phyloP scores from a whole-genome alignment of 2,797 vertebrate genomes.

The Danio tinwini region DNA sequence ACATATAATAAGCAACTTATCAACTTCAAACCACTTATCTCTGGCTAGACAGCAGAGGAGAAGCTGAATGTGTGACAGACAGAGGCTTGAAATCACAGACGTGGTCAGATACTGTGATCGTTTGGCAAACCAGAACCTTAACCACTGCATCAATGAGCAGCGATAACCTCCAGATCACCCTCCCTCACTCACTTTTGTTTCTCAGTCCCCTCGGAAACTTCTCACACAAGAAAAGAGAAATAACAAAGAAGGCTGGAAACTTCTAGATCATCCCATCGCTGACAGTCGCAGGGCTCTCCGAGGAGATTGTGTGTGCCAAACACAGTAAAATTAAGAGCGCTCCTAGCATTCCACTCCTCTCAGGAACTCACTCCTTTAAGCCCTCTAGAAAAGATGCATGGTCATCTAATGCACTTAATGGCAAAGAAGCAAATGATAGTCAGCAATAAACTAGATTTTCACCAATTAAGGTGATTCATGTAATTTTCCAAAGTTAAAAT shows the following conservation, averaged over 20 bases:
- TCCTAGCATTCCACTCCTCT: conserved; percentile 35
- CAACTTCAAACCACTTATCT: background rate
- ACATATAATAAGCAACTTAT: conserved; percentile 4
- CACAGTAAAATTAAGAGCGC: conserved; percentile 36
- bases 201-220: background rate
- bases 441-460: background rate
- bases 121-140: conserved; percentile 16
- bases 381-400: conserved; percentile 5
- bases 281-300: conserved; percentile 30
- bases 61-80: background rate
- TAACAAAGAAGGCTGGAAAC: conserved; percentile 23
- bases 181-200: conserved; percentile 21
- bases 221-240: conserved; percentile 8
- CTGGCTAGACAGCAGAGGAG: background rate
- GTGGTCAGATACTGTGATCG: background rate
- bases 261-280: conserved; percentile 35
- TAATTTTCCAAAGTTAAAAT: background rate
- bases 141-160: background rate
- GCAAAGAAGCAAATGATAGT: background rate
- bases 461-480: background rate
- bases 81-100: conserved; percentile 19
- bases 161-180: conserved; percentile 9
- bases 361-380: conserved; percentile 43
- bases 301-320: conserved; percentile 23
- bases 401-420: conserved; percentile 12